Conservation (phyloP, 1,140 invertebrate species). For the Drosophila gunungcola region DNA sequence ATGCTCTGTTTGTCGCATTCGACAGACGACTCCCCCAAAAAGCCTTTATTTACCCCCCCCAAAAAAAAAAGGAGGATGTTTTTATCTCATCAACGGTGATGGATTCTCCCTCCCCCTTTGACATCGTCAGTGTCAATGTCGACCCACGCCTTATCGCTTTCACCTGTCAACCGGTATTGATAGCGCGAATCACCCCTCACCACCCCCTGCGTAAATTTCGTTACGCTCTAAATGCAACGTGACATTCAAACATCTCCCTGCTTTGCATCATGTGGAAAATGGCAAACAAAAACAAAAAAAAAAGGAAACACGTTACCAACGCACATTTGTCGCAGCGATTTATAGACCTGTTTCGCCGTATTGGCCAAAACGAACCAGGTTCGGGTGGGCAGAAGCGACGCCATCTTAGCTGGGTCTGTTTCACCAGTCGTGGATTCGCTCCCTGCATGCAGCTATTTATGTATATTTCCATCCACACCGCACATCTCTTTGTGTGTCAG, state of each 20-base stretch:
- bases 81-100: not conserved
- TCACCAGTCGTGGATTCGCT: constrained; percentile 42
- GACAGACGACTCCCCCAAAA: constrained; percentile 3
- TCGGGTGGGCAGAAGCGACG: constrained; percentile 59
- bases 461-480: constrained; percentile 24
- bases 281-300: constrained; percentile 13
- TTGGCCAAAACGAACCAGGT: constrained; percentile 46
- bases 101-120: not conserved
- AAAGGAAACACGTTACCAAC: constrained; percentile 27
- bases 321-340: constrained; percentile 64
- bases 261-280: constrained; percentile 35
- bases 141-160: constrained; percentile 39
- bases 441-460: constrained; percentile 31
- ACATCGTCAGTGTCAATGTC: constrained; percentile 27
- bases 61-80: not conserved
- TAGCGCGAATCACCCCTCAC: constrained; percentile 22
- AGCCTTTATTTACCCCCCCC: constrained; percentile 1
- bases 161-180: constrained; percentile 55
- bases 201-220: constrained; percentile 19
- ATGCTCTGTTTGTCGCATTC: constrained; percentile 53
- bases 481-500: constrained; percentile 43
- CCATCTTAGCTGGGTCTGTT: constrained; percentile 56
- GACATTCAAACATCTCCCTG: constrained; percentile 67
- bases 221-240: constrained; percentile 62
- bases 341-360: constrained; percentile 75